Base-by-base conservation (phyloP, 2,888 invertebrate genomes). In the Stenodera caucasica region DNA sequence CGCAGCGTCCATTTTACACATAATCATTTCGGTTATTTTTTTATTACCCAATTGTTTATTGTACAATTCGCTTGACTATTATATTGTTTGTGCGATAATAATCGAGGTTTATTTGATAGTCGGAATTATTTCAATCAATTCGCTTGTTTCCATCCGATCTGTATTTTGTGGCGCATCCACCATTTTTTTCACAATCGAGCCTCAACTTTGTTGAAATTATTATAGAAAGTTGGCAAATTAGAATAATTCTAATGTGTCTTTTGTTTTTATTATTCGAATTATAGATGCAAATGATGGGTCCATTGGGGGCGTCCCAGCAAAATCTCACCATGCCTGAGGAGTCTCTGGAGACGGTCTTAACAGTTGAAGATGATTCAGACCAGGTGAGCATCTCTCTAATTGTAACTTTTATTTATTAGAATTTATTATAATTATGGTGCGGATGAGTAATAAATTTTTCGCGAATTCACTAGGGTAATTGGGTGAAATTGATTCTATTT, bases 281-380 rank as follows among this genome's bases (percentile, higher is more conserved):
- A 14, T 73, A 77, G 77, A 64, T 72, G 58, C 67, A 72, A 67
- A 73, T 72, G 64, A 61, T 64, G 53, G 63, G 66, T 55, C 62
- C 71, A 69, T 71, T 72, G 67, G 65, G 70, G 53, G 69, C 68
- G 50, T 55, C 61, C 23, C 70, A 71, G 60, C 70, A 70, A 59
- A 77, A 76, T 67, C 58, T 69, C 55, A 72, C 76, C 45, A 64
- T 70, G 62, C 64, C 70, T 58, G 74, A 75, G 67, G 66, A 65
- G 57, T 63, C 71, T 40, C 59, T 59, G 37, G 71, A 72, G 60
- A 63, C 69, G 54, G 61, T 70, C 49, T 61, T 65, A 58, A 63
- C 65, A 32, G 59, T 64, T 54, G 73, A 73, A 53, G 74, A 74
- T 64, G 74, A 75, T 58, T 71, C 75, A 33, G 75, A 75, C 61